These are phyloP conservation scores for Dermolepida albohirtum DNA, from an alignment of 2,888 invertebrate genomes.

Conservation along the genomic window DNA sequence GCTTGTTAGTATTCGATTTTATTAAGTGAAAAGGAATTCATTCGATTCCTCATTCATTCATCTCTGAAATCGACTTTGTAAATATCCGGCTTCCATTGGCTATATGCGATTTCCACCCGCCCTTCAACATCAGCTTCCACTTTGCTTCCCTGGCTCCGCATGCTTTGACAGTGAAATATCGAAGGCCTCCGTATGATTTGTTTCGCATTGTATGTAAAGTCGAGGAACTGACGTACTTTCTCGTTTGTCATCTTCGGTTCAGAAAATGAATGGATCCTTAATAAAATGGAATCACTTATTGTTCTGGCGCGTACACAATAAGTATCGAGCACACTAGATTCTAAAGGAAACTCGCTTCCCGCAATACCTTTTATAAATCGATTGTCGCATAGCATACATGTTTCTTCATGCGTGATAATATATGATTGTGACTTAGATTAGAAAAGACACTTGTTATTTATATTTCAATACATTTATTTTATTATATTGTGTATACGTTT, in stretches of 20 bases:
- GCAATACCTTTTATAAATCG: constrained; percentile 20
- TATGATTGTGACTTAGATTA: constrained; percentile 1
- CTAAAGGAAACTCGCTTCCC: constrained; percentile 12
- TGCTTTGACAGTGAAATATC: constrained; percentile 38
- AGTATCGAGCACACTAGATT: not conserved
- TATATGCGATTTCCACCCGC: constrained; percentile 1
- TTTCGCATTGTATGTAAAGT: constrained; percentile 42
- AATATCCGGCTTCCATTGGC: constrained; percentile 7
- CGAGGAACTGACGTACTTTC: constrained; percentile 13
- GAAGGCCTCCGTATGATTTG: constrained; percentile 39
- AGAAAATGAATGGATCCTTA: constrained; percentile 22
- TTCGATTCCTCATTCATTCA: too few relatives aligned
- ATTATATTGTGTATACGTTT: too few relatives aligned
- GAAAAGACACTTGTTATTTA: not conserved
- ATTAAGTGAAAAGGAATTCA: too few relatives aligned
- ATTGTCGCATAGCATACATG: constrained; percentile 19
- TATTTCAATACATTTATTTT: constrained; percentile 4
- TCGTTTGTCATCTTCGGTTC: constrained; percentile 15
- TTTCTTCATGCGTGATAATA: constrained; percentile 11
- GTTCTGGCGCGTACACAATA: constrained; percentile 23
- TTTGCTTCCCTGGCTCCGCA: constrained; percentile 4
- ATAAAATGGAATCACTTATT: constrained; percentile 28
- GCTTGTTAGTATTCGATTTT: too few relatives aligned
- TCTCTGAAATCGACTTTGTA: too few relatives aligned
- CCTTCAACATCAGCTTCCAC: not conserved